A percentile compares a stretch with the other conserved stretches of the same genome.
These are phyloP conservation scores for Ochotona princeps DNA, from an alignment of 2,113 vertebrate species.

Conservation along the genomic window DNA sequence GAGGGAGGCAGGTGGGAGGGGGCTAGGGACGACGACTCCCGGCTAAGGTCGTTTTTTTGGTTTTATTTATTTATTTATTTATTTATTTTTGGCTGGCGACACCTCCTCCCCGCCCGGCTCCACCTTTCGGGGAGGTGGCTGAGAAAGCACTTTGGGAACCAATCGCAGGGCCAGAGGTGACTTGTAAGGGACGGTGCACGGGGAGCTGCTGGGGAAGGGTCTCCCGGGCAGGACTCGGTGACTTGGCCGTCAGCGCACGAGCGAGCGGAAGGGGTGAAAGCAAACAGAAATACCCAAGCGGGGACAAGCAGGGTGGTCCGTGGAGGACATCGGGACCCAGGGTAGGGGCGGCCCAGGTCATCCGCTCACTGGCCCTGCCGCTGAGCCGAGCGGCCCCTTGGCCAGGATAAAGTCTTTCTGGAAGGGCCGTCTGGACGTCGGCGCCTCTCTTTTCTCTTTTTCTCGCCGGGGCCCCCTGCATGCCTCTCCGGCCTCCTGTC, in stretches of 20 bases:
- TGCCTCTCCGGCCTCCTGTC: neutral
- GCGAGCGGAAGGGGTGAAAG: neutral
- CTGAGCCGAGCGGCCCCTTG: neutral
- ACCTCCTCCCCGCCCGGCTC: no score
- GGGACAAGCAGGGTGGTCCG: neutral
- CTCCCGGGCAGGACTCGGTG: neutral
- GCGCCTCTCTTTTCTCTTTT: neutral
- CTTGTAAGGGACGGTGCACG: neutral
- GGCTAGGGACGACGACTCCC: neutral
- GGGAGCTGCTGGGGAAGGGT: neutral
- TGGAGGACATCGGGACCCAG: neutral
- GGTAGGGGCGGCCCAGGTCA: neutral
- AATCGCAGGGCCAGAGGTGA: neutral
- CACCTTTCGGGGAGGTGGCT: neutral
- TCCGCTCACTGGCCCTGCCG: neutral
- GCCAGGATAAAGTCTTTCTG: neutral
- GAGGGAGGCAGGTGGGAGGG: neutral
- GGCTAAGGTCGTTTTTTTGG: neutral
- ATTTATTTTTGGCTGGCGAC: no score
- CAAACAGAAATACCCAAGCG: neutral
- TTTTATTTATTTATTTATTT: no score
- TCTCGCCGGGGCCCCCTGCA: neutral
- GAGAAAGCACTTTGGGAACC: neutral
- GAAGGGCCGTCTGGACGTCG: neutral
- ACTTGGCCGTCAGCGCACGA: neutral